Percentiles rank a stretch among this genome's conserved stretches.
phyloP scores from a whole-genome alignment of 2,113 vertebrate species.

The Phalacrocorax carbo region DNA sequence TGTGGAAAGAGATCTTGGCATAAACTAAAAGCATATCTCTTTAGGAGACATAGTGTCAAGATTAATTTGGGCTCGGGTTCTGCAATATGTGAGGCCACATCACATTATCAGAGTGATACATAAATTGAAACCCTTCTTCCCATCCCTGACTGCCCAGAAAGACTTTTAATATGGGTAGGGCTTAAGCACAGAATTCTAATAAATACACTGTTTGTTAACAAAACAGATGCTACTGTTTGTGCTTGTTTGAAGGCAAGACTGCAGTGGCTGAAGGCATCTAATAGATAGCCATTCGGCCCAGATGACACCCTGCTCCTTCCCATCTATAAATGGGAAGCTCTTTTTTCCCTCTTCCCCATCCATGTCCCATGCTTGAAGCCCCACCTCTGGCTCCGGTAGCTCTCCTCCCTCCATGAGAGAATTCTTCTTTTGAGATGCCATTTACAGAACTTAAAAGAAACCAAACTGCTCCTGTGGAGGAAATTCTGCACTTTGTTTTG shows the following conservation, averaged over 20 bases:
- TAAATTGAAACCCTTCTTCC: neutral
- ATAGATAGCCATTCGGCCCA: neutral
- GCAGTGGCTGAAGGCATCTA: neutral
- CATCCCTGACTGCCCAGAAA: neutral
- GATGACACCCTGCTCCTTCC: neutral
- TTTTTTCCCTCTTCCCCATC: neutral
- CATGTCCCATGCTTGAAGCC: neutral
- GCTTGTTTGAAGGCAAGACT: neutral
- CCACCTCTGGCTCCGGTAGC: neutral
- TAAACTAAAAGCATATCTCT: slow-evolving; percentile 1
- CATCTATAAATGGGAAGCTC: neutral
- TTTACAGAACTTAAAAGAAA: neutral
- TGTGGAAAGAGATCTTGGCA: neutral
- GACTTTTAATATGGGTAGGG: neutral
- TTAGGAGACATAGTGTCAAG: neutral
- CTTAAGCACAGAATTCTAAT: neutral
- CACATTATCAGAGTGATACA: neutral
- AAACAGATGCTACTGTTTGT: neutral
- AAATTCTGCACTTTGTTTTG: neutral
- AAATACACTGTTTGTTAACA: neutral
- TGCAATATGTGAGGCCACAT: neutral
- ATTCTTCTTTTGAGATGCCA: neutral
- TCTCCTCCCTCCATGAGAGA: neutral
- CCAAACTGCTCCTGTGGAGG: neutral
- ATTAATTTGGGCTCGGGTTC: neutral